phyloP scores from a whole-genome alignment of 2,797 vertebrate species.

The Falco cherrug region DNA sequence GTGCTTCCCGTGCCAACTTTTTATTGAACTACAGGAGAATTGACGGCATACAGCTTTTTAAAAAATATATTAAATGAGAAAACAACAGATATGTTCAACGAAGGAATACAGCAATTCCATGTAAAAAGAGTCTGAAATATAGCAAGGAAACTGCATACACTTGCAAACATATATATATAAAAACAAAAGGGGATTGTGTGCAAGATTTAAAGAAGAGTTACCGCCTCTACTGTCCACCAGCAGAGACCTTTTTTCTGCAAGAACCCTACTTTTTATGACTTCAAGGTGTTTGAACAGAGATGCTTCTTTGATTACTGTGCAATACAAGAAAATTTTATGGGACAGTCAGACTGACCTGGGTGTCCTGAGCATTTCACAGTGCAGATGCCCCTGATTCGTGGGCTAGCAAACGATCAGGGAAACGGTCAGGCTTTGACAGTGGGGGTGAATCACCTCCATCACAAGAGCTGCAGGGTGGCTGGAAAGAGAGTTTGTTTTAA shows the following conservation, averaged over 20 bases:
- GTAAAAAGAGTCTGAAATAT: background rate
- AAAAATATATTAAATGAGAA: background rate
- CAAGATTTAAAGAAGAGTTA: background rate
- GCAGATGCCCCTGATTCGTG: background rate
- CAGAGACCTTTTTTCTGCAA: background rate
- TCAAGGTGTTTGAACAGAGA: background rate
- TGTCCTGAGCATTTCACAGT: background rate
- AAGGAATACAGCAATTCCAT: background rate
- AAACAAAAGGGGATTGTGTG: background rate
- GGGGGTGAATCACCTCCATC: background rate
- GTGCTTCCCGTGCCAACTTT: background rate
- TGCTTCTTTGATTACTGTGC: background rate
- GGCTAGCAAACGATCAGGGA: background rate
- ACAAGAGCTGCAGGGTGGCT: fast-evolving
- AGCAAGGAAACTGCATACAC: background rate
- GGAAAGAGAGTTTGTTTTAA: background rate
- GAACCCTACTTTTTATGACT: background rate
- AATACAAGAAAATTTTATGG: background rate
- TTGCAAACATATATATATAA: background rate
- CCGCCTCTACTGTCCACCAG: background rate
- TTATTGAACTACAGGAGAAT: background rate
- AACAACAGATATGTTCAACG: fast-evolving
- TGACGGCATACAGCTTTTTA: background rate
- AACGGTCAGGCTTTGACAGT: background rate
- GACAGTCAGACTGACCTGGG: background rate